phyloP scores from a whole-genome alignment of 2,113 vertebrate species.

The Opisthocomus hoazin region DNA sequence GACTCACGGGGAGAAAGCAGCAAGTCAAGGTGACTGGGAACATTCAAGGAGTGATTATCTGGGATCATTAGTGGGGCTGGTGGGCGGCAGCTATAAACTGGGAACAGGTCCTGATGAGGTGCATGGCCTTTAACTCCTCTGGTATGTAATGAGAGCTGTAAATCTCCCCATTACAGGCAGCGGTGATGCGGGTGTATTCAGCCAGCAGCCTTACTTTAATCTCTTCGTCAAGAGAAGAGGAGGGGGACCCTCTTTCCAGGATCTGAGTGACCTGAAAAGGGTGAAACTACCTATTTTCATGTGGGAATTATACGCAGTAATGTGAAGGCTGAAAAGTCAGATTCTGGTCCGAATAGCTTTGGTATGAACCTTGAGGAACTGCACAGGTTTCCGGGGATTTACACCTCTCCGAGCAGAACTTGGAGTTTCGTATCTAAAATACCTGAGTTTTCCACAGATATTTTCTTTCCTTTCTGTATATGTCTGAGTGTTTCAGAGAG shows the following conservation, averaged over 20 bases:
- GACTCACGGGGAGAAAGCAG: neutral
- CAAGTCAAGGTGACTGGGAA: neutral
- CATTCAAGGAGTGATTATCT: neutral
- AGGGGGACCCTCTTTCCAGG: neutral
- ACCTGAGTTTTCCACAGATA: neutral
- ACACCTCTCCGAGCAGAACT: neutral
- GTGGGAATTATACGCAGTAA: neutral
- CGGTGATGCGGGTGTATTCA: neutral
- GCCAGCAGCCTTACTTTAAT: neutral
- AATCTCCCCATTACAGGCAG: neutral
- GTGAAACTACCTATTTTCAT: neutral
- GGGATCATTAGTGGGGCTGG: neutral
- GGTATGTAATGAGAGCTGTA: neutral
- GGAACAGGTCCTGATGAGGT: conserved; percentile 9
- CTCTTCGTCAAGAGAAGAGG: neutral
- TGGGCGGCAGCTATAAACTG: neutral
- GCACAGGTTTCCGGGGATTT: neutral
- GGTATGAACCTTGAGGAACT: neutral
- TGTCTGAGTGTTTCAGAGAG: neutral
- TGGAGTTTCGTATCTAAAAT: neutral
- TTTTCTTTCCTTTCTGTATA: neutral
- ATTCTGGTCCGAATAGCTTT: neutral
- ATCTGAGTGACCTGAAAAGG: neutral
- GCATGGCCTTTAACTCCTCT: neutral
- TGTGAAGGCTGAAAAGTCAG: neutral